Evolutionary conservation across 2,888 invertebrate genomes (phyloP).

Genomic region (Eugnorisma glareosa): DNA sequence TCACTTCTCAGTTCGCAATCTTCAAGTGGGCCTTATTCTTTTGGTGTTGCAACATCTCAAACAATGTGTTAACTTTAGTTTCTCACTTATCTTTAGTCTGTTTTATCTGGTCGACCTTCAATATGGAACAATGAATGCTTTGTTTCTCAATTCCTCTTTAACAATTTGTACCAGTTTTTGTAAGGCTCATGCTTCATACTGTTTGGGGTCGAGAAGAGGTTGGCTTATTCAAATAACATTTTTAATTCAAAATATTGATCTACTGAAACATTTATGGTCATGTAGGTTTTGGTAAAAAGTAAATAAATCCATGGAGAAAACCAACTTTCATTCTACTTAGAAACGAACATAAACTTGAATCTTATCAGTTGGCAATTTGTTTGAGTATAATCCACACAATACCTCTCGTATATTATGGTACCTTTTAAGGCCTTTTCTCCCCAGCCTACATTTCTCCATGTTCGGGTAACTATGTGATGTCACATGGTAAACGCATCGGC

Average conservation of each 20-base stretch:
- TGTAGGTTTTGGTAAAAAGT: background rate
- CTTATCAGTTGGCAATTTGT: conserved; percentile 45
- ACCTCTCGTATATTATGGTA: conserved; percentile 44
- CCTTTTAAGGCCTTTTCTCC: conserved; percentile 58
- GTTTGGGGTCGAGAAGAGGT: background rate
- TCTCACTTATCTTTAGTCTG: conserved; percentile 60
- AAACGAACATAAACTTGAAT: conserved; percentile 21
- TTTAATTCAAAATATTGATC: conserved; percentile 5
- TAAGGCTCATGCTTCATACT: background rate
- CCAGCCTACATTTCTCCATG: conserved; percentile 67
- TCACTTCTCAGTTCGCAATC: conserved; percentile 42
- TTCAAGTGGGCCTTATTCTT: conserved; percentile 39
- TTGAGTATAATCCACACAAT: conserved; percentile 52
- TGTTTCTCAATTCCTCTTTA: conserved; percentile 61
- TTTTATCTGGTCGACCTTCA: conserved; percentile 74
- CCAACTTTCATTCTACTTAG: conserved; percentile 10
- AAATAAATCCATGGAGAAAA: background rate
- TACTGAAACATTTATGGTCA: background rate
- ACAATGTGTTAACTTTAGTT: conserved; percentile 52
- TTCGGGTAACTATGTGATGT: conserved; percentile 70
- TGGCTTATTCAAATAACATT: background rate
- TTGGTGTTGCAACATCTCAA: conserved; percentile 51
- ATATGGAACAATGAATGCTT: conserved; percentile 68
- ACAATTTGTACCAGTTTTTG: conserved; percentile 49
- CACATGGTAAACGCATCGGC: conserved; percentile 83